Evolutionary conservation across 1,140 invertebrate species (phyloP).

Genomic region (Monochamus saltuarius): DNA sequence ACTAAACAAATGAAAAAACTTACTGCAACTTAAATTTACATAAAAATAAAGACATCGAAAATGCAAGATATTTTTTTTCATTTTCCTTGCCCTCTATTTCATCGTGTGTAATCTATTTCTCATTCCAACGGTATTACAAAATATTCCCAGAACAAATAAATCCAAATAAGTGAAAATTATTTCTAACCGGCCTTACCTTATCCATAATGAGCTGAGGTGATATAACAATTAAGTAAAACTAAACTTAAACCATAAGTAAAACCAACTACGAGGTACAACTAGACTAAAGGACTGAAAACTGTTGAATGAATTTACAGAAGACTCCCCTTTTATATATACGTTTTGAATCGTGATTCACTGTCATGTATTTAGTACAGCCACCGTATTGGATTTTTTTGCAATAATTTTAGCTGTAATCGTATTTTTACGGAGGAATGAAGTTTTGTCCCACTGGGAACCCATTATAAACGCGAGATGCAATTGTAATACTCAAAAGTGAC

Average conservation of each 20-base stretch:
- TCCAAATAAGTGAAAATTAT: background rate
- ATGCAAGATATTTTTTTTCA: too few species aligned
- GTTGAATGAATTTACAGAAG: constrained; percentile 56
- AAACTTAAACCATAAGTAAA: background rate
- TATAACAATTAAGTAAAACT: constrained; percentile 3
- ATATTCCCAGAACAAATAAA: constrained; percentile 1
- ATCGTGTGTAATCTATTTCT: too few species aligned
- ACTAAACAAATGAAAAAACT: too few species aligned
- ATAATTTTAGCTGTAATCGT: constrained; percentile 40
- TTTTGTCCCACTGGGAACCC: constrained; percentile 17
- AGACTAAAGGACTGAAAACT: constrained; percentile 31
- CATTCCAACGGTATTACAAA: background rate
- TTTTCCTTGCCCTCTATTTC: too few species aligned
- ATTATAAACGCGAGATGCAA: constrained; percentile 2
- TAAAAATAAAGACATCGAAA: too few species aligned
- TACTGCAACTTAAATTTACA: too few species aligned
- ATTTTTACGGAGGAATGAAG: constrained; percentile 29
- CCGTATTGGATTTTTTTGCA: constrained; percentile 51
- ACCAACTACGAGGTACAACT: constrained; percentile 5
- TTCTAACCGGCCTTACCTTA: constrained; percentile 14
- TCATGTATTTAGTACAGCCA: constrained; percentile 58
- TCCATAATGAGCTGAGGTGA: constrained; percentile 13
- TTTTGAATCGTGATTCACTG: constrained; percentile 55
- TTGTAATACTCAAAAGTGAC: constrained; percentile 28
- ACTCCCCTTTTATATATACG: constrained; percentile 57